Percentiles rank a stretch among this genome's conserved stretches.
These are phyloP conservation scores for Botia almorhae DNA, from an alignment of 2,797 vertebrate species.

Conservation along the genomic window DNA sequence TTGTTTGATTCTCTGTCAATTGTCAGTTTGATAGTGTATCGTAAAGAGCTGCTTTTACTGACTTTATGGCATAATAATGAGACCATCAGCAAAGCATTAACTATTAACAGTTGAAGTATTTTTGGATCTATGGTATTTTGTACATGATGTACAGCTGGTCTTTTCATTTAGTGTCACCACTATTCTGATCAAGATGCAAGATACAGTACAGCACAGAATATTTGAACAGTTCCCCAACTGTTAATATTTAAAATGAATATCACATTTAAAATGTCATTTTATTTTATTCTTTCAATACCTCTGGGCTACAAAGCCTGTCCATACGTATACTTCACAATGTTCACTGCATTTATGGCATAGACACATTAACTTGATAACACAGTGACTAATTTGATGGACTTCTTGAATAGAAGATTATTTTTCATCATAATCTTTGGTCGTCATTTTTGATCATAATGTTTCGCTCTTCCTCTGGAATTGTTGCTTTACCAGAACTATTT, in stretches of 20 bases:
- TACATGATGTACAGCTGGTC: neutral
- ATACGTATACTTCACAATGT: neutral
- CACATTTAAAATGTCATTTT: neutral
- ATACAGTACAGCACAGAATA: neutral
- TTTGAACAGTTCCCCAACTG: neutral
- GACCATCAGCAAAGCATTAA: neutral
- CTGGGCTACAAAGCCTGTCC: neutral
- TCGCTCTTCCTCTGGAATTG: neutral
- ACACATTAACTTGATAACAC: neutral
- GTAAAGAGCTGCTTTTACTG: slow-evolving; percentile 3
- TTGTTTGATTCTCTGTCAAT: slow-evolving; percentile 6
- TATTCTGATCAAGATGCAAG: neutral
- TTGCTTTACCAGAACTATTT: neutral
- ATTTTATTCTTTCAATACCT: neutral
- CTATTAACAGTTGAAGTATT: neutral
- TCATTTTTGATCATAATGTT: neutral
- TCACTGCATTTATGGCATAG: neutral
- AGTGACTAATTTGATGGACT: neutral
- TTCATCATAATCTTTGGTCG: neutral
- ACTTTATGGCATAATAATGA: no score
- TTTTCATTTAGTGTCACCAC: neutral
- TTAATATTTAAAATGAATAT: neutral
- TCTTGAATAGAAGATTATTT: neutral
- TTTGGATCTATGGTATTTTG: neutral
- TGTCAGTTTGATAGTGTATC: neutral